Conservation (phyloP, 2,888 invertebrate species). For the Andrena marginata region DNA sequence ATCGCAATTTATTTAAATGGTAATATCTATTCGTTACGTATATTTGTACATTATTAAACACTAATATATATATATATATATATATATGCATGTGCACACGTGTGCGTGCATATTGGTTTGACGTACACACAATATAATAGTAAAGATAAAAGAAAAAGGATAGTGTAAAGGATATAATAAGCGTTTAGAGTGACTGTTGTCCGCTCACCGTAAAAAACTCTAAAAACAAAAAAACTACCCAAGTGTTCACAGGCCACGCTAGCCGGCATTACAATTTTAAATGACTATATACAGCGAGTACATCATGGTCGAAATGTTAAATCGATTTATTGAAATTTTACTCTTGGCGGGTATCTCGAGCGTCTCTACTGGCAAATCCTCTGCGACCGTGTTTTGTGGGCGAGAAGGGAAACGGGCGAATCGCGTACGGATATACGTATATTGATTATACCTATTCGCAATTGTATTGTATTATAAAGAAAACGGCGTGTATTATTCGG, state of each 20-base stretch:
- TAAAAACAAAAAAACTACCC: slow-evolving; percentile 66
- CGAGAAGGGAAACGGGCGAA: slow-evolving; percentile 21
- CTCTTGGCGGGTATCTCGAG: slow-evolving; percentile 13
- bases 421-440: slow-evolving; percentile 52
- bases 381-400: slow-evolving; percentile 52
- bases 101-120: slow-evolving; percentile 42
- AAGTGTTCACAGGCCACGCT: slow-evolving; percentile 74
- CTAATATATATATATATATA: slow-evolving; percentile 46
- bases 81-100: neutral
- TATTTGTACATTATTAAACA: slow-evolving; percentile 52
- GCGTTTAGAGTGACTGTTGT: slow-evolving; percentile 61
- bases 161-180: slow-evolving; percentile 58
- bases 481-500: slow-evolving; percentile 62
- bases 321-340: slow-evolving; percentile 37
- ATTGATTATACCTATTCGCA: slow-evolving; percentile 58
- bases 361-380: slow-evolving; percentile 32
- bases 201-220: slow-evolving; percentile 61
- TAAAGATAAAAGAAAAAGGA: slow-evolving; percentile 46
- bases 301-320: slow-evolving; percentile 64
- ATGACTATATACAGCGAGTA: slow-evolving; percentile 62
- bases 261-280: slow-evolving; percentile 70
- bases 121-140: slow-evolving; percentile 54
- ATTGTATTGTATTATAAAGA: slow-evolving; percentile 64
- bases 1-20: slow-evolving; percentile 53
- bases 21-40: slow-evolving; percentile 57